Base-by-base conservation (phyloP, 1,140 invertebrate genomes). In the Bombus sylvicola region DNA sequence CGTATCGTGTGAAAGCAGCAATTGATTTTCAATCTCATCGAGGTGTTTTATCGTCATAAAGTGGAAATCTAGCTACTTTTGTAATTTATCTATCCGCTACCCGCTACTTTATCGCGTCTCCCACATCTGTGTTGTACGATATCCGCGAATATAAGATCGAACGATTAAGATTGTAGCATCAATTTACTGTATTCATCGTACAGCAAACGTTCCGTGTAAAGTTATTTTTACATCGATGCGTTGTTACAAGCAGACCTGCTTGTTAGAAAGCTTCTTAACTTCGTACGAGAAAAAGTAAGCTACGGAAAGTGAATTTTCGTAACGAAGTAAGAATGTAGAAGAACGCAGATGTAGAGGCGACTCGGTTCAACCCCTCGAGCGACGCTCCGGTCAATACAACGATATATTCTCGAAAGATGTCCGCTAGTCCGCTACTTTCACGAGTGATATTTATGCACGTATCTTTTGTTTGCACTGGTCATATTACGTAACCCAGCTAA, bases 381-480 rank as follows among this genome's bases (percentile, higher is more conserved):
- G 5, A 37, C 25, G 15, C 31, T 81, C 10, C 28, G 34, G 43
- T 53, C 68, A 18, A 81, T 71, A 57, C 39, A 82, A 9, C 22
- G 57, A 22, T 47, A 34, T 13, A 53, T 28, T 22, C 28, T 39
- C 53, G 71, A 71, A 73, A 34, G 37, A 74, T 18, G 81, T n/a
- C n/a, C n/a, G n/a, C 66, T 43, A 47, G 77, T 87, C 34, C 66
- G 75, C 25, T 57, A 71, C 89, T 88, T 91, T 91, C 89, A 90
- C 89, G 39, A 39, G n/a, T 88, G 84, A 88, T 90, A 91, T 90
- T 90, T 90, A 91, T 90, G 86, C 82, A 31, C 75, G n/a, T 66
- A 59, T 81, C 66, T 72, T 88, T 84, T 89, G 88, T 80, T 15
- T 57, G 28, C 84, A 71, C n/a, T 69, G 78, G 6, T 25, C 68